Conservation (phyloP, 2,113 vertebrate genomes). For the Paradisaea rubra region DNA sequence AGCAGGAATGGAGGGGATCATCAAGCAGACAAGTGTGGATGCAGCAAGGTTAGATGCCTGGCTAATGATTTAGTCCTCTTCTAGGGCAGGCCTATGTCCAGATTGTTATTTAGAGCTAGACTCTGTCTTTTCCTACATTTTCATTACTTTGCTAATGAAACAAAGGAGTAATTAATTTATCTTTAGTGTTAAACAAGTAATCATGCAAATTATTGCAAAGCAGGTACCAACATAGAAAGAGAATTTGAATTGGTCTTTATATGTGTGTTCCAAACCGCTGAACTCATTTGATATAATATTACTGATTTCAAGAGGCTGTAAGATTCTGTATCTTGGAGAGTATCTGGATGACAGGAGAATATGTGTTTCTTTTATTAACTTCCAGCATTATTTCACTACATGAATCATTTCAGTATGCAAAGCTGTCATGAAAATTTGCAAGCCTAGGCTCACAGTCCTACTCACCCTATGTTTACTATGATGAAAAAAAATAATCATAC, state of each 20-base stretch:
- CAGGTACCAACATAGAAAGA: neutral
- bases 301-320: neutral
- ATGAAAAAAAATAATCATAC: neutral
- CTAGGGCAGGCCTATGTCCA: neutral
- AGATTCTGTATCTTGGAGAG: neutral
- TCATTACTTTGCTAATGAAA: neutral
- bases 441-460: slow-evolving; percentile 18
- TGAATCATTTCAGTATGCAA: slow-evolving; percentile 32
- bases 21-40: neutral
- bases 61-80: neutral
- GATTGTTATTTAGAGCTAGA: neutral
- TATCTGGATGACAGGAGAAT: neutral
- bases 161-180: neutral
- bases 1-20: neutral
- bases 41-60: neutral
- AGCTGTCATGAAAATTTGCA: slow-evolving; percentile 36
- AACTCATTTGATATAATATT: neutral
- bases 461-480: neutral
- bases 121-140: neutral
- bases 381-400: slow-evolving; percentile 11
- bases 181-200: neutral
- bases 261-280: neutral
- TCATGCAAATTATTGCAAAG: neutral
- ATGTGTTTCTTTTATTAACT: neutral
- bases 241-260: neutral